Percentiles rank a stretch among this genome's conserved stretches.
Conservation (phyloP, 2,888 invertebrate species). For the Tuberolachnus salignus region DNA sequence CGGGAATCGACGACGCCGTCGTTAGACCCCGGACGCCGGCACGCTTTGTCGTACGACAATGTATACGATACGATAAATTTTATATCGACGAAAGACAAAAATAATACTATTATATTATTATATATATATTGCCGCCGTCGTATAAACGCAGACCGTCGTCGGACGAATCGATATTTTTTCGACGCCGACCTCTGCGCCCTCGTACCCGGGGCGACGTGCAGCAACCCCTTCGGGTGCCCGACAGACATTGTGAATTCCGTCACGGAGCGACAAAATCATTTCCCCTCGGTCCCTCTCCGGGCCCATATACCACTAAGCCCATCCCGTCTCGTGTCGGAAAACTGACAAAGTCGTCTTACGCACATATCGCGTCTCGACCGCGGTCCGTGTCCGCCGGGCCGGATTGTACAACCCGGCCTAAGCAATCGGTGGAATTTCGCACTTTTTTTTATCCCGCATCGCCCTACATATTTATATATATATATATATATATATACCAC, state of each 20-base stretch:
- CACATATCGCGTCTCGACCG: background rate
- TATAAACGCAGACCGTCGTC: background rate
- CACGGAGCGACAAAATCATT: constrained; percentile 44
- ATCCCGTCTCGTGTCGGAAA: background rate
- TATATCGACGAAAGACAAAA: too few species aligned
- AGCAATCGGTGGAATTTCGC: constrained; percentile 8
- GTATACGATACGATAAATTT: too few species aligned
- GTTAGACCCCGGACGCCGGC: background rate
- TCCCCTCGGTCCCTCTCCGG: background rate
- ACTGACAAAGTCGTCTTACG: constrained; percentile 24
- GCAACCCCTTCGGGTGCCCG: constrained; percentile 16
- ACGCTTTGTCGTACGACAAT: background rate
- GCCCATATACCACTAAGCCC: background rate
- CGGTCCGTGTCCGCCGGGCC: background rate
- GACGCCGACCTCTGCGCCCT: background rate
- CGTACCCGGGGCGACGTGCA: background rate
- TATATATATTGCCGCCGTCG: too few species aligned
- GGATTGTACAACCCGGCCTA: background rate
- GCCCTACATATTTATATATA: too few species aligned
- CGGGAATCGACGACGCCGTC: too few species aligned
- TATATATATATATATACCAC: too few species aligned
- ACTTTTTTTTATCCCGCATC: constrained; percentile 1
- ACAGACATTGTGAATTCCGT: constrained; percentile 52
- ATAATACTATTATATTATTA: too few species aligned
- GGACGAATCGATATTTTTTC: constrained; percentile 46